Percentiles rank a stretch among this genome's conserved stretches.
These are phyloP conservation scores for Rhinoptilus africanus DNA, from an alignment of 2,113 vertebrate genomes.

Conservation along the genomic window DNA sequence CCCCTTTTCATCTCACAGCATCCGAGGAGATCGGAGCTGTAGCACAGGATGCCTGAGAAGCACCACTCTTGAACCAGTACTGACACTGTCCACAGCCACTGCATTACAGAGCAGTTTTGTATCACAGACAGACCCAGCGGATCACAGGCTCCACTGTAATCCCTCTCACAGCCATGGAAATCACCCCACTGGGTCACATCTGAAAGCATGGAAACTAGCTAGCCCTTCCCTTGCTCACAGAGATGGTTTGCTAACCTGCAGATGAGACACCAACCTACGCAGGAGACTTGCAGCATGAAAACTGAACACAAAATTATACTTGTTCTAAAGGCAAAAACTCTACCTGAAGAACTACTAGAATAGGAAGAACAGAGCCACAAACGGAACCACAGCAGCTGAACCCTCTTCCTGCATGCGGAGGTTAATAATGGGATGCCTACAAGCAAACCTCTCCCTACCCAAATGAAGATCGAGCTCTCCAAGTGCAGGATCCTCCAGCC, in stretches of 20 bases:
- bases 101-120: background rate
- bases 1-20: background rate
- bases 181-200: background rate
- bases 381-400: background rate
- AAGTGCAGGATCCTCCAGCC: background rate
- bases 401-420: background rate
- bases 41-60: background rate
- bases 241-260: background rate
- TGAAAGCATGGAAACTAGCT: background rate
- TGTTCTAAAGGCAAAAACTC: background rate
- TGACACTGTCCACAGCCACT: background rate
- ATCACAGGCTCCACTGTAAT: background rate
- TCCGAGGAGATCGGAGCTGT: background rate
- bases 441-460: background rate
- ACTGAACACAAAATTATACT: background rate
- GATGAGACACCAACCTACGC: background rate
- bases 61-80: background rate
- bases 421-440: background rate
- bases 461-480: background rate
- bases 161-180: background rate
- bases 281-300: background rate
- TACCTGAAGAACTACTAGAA: background rate
- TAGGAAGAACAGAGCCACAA: background rate
- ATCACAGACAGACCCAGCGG: background rate
- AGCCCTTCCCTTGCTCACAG: background rate